A percentile compares a stretch with the other conserved stretches of the same genome.
Conservation (phyloP, 2,888 invertebrate species). For the Notodonta dromedarius region DNA sequence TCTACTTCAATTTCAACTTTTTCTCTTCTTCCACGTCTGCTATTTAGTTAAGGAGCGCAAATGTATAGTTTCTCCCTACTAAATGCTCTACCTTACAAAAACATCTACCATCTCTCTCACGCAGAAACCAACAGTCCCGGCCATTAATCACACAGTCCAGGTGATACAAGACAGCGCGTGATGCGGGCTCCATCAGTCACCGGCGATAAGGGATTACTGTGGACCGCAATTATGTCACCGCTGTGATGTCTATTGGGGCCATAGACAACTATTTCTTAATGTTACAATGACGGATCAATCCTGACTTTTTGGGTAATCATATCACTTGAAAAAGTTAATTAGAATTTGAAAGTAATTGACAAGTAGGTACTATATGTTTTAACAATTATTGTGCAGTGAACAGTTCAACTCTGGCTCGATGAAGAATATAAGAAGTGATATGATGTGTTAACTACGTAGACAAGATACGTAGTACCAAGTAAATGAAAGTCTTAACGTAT, state of each 20-base stretch:
- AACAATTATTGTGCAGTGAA: too few relatives aligned
- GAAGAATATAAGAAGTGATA: too few relatives aligned
- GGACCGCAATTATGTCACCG: conserved; percentile 46
- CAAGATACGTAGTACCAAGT: too few relatives aligned
- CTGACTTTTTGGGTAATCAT: background rate
- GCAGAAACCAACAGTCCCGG: conserved; percentile 36
- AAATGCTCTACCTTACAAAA: conserved; percentile 32
- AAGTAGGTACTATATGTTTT: too few relatives aligned
- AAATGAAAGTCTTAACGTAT: too few relatives aligned
- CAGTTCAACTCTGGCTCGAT: too few relatives aligned
- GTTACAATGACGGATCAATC: conserved; percentile 9
- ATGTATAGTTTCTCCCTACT: conserved; percentile 4
- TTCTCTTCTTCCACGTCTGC: too few relatives aligned
- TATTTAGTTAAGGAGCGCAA: too few relatives aligned
- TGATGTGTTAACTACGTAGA: too few relatives aligned
- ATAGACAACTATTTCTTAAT: conserved; percentile 10
- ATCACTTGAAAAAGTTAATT: too few relatives aligned
- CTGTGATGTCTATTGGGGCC: conserved; percentile 29
- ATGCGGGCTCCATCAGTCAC: conserved; percentile 59
- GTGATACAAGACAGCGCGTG: conserved; percentile 48
- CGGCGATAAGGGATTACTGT: conserved; percentile 51
- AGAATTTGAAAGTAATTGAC: too few relatives aligned
- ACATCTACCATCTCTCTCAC: conserved; percentile 38
- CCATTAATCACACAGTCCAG: conserved; percentile 56
- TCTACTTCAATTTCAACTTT: too few relatives aligned